phyloP scores from a whole-genome alignment of 2,888 invertebrate species.

The Quadroppia sp. region DNA sequence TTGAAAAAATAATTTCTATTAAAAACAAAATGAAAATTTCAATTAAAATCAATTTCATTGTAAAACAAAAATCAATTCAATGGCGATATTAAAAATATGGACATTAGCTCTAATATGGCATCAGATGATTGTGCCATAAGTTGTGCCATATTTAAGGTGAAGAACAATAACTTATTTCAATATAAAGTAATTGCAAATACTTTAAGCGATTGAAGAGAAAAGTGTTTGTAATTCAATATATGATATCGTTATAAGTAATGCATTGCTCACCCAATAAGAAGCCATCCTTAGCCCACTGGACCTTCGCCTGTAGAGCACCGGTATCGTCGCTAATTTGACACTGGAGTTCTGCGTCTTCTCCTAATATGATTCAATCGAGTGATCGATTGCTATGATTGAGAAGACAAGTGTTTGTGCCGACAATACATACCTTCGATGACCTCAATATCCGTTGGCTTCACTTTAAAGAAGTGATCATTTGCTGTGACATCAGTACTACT shows the following conservation, averaged over 20 bases:
- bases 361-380: neutral
- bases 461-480: slow-evolving; percentile 45
- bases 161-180: neutral
- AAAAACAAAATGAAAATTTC: too few species aligned
- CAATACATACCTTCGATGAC: slow-evolving; percentile 44
- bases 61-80: neutral
- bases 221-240: neutral
- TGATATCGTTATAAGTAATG: neutral
- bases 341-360: slow-evolving; percentile 44
- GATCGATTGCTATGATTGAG: neutral
- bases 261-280: slow-evolving; percentile 46
- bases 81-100: neutral
- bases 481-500: slow-evolving; percentile 41
- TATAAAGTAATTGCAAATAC: slow-evolving; percentile 1
- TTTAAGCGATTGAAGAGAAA: neutral
- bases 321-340: slow-evolving; percentile 46
- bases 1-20: too few species aligned
- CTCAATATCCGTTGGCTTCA: slow-evolving; percentile 47
- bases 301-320: slow-evolving; percentile 39
- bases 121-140: neutral
- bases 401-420: neutral
- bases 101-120: neutral
- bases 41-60: too few species aligned
- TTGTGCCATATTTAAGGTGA: neutral
- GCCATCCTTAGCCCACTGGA: slow-evolving; percentile 48